Evolutionary conservation across 2,797 vertebrate genomes (phyloP), one percentile per base, ranked within the genome.

Genomic region (Anabacerthia variegaticeps): DNA sequence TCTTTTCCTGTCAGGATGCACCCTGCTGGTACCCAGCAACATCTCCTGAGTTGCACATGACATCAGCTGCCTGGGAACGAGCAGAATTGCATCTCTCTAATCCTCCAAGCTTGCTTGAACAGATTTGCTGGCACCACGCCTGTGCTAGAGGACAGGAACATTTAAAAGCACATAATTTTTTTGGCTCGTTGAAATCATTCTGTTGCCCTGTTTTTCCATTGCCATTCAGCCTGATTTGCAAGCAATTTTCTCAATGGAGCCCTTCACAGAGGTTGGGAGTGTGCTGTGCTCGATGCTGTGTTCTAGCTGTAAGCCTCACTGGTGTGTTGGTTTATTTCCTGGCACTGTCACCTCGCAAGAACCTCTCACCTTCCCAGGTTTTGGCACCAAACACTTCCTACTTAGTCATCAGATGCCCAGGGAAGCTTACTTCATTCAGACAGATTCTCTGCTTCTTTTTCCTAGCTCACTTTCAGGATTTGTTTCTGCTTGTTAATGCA

Each of bases 141-240:
- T 88, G 81, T 43, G 52, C 93, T 95, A n/a, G 12, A 96, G 97
- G 96, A 96, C 93, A 88, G 91, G 94, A 95, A 88, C 97, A 95
- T 96, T 97, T 94, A 92, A 97, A 98, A 96, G 95, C 96, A 92
- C 95, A 94, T 93, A 71, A 81, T 83, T 97, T 98, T 96, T 97
- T 97, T 98, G 97, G 96, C 97, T 98, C 97, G 96, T 96, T 96
- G 95, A 96, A 97, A 95, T 94, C 77, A 88, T 97, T 97, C 97
- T 97, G 71, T 91, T 88, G 54, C 46, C 96, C 93, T 93, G 90
- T 69, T 96, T 96, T 90, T 86, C 87, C 92, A 91, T 90, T 96
- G 92, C 95, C 96, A 97, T 96, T 98, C 97, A 98, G 96, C 66
- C 91, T 97, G 88, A 96, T 97, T 98, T 96, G 96, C 96, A 97